phyloP scores from a whole-genome alignment of 2,797 vertebrate species.

The Uromys caudimaculatus region DNA sequence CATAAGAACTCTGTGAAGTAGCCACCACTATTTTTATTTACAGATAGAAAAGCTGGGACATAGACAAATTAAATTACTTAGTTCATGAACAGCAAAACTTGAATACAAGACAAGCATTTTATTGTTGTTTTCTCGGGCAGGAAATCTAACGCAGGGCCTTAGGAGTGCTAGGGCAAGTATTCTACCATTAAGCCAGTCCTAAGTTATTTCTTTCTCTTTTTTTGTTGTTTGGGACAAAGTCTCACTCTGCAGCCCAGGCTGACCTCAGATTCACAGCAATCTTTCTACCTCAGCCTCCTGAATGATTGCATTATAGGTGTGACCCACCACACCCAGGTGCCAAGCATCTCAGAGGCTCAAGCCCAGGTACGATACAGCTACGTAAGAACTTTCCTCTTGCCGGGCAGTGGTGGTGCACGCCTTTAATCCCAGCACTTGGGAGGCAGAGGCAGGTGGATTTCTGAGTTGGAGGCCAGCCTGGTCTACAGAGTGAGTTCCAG shows the following conservation, averaged over 20 bases:
- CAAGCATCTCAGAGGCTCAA: conserved; percentile 6
- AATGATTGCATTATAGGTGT: neutral
- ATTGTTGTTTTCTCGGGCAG: neutral
- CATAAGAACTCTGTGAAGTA: neutral
- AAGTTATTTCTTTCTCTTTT: neutral
- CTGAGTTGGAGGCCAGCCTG: too few species aligned
- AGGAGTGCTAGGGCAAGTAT: neutral
- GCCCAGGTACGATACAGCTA: neutral
- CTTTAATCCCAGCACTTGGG: too few species aligned
- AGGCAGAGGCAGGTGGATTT: too few species aligned
- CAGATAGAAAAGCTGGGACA: conserved; percentile 48
- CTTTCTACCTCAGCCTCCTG: neutral
- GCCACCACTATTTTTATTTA: neutral
- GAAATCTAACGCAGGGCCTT: neutral
- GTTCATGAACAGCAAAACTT: conserved; percentile 50
- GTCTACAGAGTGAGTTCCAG: too few species aligned
- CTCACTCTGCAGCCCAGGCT: neutral
- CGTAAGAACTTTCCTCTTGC: neutral
- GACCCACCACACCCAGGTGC: neutral
- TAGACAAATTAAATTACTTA: conserved; percentile 26
- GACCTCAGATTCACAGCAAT: neutral
- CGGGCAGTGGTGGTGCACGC: too few species aligned
- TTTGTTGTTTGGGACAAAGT: neutral
- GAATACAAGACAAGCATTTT: neutral
- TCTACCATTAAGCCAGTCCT: neutral